phyloP scores from a whole-genome alignment of 2,888 invertebrate genomes.

The Pharmacophagus antenor region DNA sequence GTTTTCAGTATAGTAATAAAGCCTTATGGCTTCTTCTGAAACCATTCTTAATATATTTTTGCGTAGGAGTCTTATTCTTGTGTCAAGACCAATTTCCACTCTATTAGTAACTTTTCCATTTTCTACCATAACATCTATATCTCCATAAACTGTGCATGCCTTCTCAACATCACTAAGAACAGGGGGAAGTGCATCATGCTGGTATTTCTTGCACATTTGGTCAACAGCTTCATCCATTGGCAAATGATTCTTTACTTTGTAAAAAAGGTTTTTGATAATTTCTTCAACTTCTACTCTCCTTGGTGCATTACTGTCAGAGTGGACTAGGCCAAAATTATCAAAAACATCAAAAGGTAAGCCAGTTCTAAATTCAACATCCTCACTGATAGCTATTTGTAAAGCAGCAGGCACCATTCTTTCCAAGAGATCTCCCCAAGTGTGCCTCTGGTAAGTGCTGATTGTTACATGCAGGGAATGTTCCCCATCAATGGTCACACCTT shows the following conservation, averaged over 20 bases:
- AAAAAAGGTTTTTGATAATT: slow-evolving; percentile 79
- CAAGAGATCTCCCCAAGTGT: slow-evolving; percentile 93
- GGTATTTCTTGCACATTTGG: slow-evolving; percentile 90
- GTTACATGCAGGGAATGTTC: slow-evolving; percentile 97
- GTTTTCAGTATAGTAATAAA: slow-evolving; percentile 93
- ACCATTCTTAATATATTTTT: slow-evolving; percentile 83
- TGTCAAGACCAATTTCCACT: slow-evolving; percentile 84
- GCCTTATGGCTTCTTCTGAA: slow-evolving; percentile 81
- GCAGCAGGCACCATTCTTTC: slow-evolving; percentile 90
- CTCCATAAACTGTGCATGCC: slow-evolving; percentile 85
- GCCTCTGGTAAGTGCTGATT: slow-evolving; percentile 94
- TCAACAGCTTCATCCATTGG: slow-evolving; percentile 92
- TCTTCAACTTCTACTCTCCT: slow-evolving; percentile 74
- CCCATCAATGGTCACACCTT: slow-evolving; percentile 88
- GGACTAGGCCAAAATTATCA: slow-evolving; percentile 86
- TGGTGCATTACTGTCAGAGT: slow-evolving; percentile 75
- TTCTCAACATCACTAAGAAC: slow-evolving; percentile 84
- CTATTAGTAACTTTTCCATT: slow-evolving; percentile 83
- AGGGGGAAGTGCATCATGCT: slow-evolving; percentile 94
- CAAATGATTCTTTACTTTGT: slow-evolving; percentile 80
- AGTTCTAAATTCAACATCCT: slow-evolving; percentile 85
- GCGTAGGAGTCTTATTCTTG: slow-evolving; percentile 81
- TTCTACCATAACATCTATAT: slow-evolving; percentile 84
- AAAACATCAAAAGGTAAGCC: slow-evolving; percentile 91
- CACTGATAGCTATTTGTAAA: slow-evolving; percentile 85